Conservation (phyloP, 2,797 vertebrate species). For the Prionace glauca region DNA sequence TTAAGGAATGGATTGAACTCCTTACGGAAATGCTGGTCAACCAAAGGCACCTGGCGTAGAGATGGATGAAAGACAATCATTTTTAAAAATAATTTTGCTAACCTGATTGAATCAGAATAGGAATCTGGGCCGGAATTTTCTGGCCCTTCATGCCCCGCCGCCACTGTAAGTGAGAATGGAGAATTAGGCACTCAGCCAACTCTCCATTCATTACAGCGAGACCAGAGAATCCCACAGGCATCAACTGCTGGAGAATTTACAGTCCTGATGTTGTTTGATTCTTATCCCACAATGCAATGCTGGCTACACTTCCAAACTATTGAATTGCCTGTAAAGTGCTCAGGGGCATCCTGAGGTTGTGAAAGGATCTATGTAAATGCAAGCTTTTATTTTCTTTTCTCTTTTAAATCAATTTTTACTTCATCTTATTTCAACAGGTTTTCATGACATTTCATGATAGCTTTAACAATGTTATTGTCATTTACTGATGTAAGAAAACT, state of each 20-base stretch:
- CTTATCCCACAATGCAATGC: neutral
- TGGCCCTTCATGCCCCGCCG: no score
- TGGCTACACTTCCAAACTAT: neutral
- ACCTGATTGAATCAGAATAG: neutral
- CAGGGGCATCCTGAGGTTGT: no score
- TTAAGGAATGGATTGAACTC: slow-evolving; percentile 80
- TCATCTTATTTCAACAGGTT: neutral
- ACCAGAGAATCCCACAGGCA: no score
- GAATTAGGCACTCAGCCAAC: no score
- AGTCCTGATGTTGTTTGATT: neutral
- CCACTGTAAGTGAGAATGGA: no score
- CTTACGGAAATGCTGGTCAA: slow-evolving; percentile 78
- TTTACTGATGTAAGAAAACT: neutral
- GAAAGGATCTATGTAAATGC: neutral
- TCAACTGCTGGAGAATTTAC: no score
- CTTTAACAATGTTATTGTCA: neutral
- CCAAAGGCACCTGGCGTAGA: slow-evolving; percentile 72
- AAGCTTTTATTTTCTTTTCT: neutral
- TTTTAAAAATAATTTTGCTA: neutral
- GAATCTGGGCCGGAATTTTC: no score
- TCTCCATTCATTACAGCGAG: no score
- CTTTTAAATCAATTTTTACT: neutral
- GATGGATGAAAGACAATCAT: slow-evolving; percentile 25
- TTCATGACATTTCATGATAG: neutral
- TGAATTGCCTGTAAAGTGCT: neutral